These are phyloP conservation scores for Acleris sparsana DNA, from an alignment of 2,888 invertebrate genomes.

Conservation along the genomic window DNA sequence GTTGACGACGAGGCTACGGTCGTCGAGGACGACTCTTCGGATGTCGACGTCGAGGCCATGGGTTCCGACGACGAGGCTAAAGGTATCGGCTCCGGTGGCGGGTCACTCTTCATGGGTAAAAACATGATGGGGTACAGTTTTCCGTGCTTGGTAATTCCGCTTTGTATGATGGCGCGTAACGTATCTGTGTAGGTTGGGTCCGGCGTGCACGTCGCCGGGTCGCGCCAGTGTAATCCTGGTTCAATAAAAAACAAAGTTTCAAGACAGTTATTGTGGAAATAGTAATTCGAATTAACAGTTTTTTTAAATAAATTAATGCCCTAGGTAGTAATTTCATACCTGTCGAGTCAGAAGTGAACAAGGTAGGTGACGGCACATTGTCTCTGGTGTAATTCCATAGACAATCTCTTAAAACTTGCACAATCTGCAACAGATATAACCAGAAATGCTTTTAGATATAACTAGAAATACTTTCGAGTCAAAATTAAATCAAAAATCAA, in stretches of 20 bases:
- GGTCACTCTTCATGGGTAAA: conserved; percentile 43
- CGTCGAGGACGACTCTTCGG: too few relatives aligned
- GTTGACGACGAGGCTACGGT: too few relatives aligned
- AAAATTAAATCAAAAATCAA: too few relatives aligned
- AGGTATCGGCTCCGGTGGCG: conserved; percentile 5
- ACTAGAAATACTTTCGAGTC: neutral
- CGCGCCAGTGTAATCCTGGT: conserved; percentile 88
- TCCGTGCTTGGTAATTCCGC: conserved; percentile 90
- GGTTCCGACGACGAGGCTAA: conserved; percentile 3
- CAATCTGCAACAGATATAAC: conserved; percentile 81
- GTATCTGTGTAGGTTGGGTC: conserved; percentile 91
- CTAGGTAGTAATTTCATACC: conserved; percentile 52
- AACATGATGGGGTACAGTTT: conserved; percentile 91
- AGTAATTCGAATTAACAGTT: neutral
- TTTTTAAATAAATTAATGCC: neutral
- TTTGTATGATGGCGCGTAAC: conserved; percentile 90
- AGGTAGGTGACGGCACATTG: conserved; percentile 92
- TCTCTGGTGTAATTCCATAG: conserved; percentile 96
- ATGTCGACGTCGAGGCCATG: too few relatives aligned
- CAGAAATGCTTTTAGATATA: too few relatives aligned
- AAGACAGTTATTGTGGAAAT: neutral
- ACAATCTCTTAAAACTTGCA: conserved; percentile 91
- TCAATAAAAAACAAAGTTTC: neutral
- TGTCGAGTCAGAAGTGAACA: conserved; percentile 87
- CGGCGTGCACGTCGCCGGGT: conserved; percentile 87